Conservation (phyloP, 2,888 invertebrate species). For the Cantharis flavilabris region DNA sequence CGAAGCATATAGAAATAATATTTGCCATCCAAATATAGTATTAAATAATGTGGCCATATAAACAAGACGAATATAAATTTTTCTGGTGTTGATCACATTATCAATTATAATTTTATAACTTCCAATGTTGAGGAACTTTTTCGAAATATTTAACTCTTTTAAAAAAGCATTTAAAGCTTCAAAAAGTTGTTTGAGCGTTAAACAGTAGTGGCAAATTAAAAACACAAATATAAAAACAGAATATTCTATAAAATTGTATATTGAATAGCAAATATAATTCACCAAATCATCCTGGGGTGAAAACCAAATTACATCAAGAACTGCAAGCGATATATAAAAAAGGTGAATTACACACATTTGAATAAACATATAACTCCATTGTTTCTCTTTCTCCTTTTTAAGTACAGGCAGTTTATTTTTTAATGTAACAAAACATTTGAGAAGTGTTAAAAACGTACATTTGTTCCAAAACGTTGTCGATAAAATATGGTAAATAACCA, state of each 20-base stretch:
- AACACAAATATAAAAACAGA: neutral
- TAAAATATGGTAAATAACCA: neutral
- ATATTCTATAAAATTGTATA: neutral
- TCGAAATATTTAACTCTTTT: neutral
- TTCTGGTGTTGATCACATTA: neutral
- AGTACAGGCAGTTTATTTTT: neutral
- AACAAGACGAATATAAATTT: neutral
- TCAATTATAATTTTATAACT: neutral
- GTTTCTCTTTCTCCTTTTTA: neutral
- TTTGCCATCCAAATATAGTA: neutral
- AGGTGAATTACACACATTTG: neutral
- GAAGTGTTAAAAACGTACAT: neutral
- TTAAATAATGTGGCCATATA: neutral
- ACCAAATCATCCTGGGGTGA: neutral
- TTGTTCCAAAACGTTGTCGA: neutral
- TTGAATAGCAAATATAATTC: neutral
- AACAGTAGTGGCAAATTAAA: neutral
- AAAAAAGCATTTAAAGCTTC: neutral
- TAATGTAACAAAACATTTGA: neutral
- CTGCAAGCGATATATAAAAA: neutral
- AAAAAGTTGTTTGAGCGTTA: neutral
- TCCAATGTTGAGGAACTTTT: neutral
- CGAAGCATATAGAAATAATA: neutral
- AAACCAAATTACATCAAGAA: neutral
- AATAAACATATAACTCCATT: neutral